Evolutionary conservation across 2,888 invertebrate genomes (phyloP), one percentile per base, ranked within the genome.

Genomic region (Drosophila buzzatii): DNA sequence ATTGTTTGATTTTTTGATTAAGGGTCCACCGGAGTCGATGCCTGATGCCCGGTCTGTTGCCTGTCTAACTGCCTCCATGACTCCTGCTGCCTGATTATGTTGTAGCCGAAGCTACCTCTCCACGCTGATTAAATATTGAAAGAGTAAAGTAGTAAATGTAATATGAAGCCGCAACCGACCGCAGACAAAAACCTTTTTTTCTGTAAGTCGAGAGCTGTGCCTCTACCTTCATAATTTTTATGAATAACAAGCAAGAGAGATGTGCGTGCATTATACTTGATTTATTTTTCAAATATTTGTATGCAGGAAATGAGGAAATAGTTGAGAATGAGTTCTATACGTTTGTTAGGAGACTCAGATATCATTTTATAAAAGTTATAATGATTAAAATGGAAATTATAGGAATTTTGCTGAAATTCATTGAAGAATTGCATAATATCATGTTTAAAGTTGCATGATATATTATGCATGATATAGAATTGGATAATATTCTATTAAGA

Each of bases 1-100:
- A 91, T 90, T 92, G 91, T 91, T 92, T 90, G 91, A 90, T 82
- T 91, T 90, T 90, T 84, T 86, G 81, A 86, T 89, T 90, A 90
- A 75, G 89, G 69, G 55, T 53, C 51, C 72, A 35, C 47, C 53
- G 37, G 37, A 67, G 52, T 49, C 59, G 60, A 27, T 27, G 27
- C 27, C 27, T 6, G 27, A 58, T 67, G 52, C 52, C 67, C 31
- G 18, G 61, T 47, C 65, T 51, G 61, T 62, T 56, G 51, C 33
- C 33, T 61, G 61, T 18, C 42, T 10, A 10, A 52, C 62, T 59
- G 56, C 51, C 31, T 76, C 67, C 57, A 42, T 44, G 56, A 37
- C 47, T 31, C 31, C 49, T 23, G 45, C 49, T 31, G 27, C 31
- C 49, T 49, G n/a, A 31, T 31, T 49, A 31, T 49, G 31, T 31